Percentiles rank a stretch among this genome's conserved stretches.
These are phyloP conservation scores for Chunga burmeisteri DNA, from an alignment of 2,113 vertebrate genomes.

Conservation along the genomic window DNA sequence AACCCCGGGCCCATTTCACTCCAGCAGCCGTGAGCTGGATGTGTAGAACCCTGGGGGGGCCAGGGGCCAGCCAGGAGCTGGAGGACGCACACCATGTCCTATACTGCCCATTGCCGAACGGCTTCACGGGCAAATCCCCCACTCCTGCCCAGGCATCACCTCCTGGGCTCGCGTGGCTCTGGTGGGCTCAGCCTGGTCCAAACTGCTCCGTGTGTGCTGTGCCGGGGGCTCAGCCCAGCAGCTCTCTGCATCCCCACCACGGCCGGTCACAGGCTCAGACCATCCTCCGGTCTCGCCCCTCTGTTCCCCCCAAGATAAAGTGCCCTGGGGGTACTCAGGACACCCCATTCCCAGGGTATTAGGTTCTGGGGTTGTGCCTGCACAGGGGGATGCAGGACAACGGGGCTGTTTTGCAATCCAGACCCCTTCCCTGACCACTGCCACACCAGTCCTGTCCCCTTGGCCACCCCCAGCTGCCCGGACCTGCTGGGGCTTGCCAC, in stretches of 20 bases:
- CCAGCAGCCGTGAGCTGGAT: background rate
- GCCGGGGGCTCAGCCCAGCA: background rate
- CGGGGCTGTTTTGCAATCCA: too few species aligned
- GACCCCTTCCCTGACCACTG: background rate
- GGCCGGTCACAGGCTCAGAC: fast-evolving
- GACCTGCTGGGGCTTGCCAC: background rate
- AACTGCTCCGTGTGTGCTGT: background rate
- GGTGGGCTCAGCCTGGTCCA: too few species aligned
- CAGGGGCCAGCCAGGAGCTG: fast-evolving
- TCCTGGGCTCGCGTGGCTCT: background rate
- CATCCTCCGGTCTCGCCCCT: fast-evolving
- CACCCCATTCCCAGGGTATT: too few species aligned
- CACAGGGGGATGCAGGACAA: too few species aligned
- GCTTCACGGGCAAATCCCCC: background rate
- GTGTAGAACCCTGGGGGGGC: too few species aligned
- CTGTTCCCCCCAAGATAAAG: background rate
- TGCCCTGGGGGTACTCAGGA: background rate
- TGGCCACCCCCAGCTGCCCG: background rate
- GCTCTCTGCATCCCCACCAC: background rate
- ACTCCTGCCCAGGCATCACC: too few species aligned
- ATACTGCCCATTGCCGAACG: fast-evolving
- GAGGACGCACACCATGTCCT: too few species aligned
- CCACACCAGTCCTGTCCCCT: too few species aligned
- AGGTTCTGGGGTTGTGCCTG: background rate
- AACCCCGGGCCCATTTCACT: too few species aligned